Conservation (phyloP, 1,140 invertebrate genomes). For the Delia radicum region DNA sequence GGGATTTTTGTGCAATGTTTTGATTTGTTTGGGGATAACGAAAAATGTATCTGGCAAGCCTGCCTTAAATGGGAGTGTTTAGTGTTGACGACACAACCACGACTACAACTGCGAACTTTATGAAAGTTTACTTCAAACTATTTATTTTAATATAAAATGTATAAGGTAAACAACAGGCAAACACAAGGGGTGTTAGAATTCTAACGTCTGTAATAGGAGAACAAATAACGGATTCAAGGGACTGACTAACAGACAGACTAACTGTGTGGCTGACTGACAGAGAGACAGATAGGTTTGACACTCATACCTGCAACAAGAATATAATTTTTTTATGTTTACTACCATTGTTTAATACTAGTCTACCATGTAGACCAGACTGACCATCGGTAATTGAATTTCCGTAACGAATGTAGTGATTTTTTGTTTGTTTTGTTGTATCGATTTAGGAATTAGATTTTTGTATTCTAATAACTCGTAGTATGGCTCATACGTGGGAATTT, state of each 20-base stretch:
- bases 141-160: background rate
- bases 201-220: background rate
- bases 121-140: background rate
- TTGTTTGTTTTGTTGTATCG: no score
- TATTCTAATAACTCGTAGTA: no score
- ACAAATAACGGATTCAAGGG: background rate
- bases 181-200: background rate
- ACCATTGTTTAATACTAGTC: background rate
- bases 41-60: no score
- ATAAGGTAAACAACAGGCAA: background rate
- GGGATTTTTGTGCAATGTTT: no score
- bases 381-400: background rate
- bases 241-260: background rate
- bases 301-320: background rate
- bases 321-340: background rate
- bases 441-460: no score
- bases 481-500: no score
- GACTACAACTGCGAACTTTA: background rate
- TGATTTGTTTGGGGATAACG: no score
- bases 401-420: background rate
- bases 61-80: background rate
- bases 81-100: background rate
- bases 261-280: background rate
- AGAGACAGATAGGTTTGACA: background rate
- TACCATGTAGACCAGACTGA: conserved; percentile 4